Evolutionary conservation across 2,113 vertebrate species (phyloP), one percentile per base, ranked within the genome.

Genomic region (Strix uralensis): DNA sequence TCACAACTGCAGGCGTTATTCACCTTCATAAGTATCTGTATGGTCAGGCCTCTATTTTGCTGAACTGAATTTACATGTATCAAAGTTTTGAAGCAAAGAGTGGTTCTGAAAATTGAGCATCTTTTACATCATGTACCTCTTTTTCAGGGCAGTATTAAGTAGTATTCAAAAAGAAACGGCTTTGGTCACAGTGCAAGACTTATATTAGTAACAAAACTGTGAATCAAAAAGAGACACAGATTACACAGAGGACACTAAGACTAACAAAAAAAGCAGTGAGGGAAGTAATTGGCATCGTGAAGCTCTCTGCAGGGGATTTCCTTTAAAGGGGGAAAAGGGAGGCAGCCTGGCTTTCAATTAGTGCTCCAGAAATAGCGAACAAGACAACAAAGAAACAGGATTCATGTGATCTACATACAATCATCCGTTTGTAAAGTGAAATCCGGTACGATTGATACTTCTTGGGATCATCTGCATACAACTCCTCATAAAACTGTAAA

Each of bases 401-500:
- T 91, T 92, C 49, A 54, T 2, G 3, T 85, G 95, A 93, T 97
- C 98, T 99, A 99, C 99, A 99, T 99, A 99, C 99, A 99, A 99
- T 99, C 98, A 99, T 99, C 98, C 99, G 98, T 91, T 98, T 99
- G 98, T 99, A 99, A 97, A 99, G 98, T 98, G 98, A 98, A 98
- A 99, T 99, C 99, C 99, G 99, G 97, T 98, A 98, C 92, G 98
- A 98, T 46, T 98, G 98, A 98, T 98, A 99, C 97, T 99, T 99
- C 98, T 98, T 98, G 97, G 99, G 99, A 93, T 99, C 99, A 95
- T 99, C 99, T 96, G 99, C 98, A 98, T 98, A 98, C 98, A 99
- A 98, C 96, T 99, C 99, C 99, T 99, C 99, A 99, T 97, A 99
- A 99, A 98, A 98, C 98, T 98, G 98, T 96, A 98, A 98, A 98